Conservation (phyloP, 2,113 vertebrate species). For the Emydura subglobosa region DNA sequence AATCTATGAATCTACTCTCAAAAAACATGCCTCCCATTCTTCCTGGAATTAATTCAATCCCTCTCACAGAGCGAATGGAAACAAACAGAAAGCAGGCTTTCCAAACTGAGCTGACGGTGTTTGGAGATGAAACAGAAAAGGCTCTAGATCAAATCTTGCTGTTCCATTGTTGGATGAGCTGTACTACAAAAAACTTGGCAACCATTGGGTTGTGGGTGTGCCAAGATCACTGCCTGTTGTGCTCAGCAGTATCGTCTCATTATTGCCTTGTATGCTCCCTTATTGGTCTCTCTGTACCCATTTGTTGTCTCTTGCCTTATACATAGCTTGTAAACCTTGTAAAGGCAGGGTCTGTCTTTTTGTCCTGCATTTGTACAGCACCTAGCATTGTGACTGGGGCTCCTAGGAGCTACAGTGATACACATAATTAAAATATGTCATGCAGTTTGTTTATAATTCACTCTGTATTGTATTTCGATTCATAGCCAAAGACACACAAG, state of each 20-base stretch:
- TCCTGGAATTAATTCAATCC: background rate
- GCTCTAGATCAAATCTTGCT: background rate
- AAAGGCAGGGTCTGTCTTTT: background rate
- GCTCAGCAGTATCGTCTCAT: background rate
- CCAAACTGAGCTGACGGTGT: background rate
- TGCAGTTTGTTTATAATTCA: background rate
- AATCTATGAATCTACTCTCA: background rate
- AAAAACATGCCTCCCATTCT: background rate
- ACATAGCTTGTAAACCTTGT: background rate
- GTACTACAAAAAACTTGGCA: background rate
- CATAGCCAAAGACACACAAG: background rate
- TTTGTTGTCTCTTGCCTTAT: background rate
- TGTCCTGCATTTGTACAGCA: background rate
- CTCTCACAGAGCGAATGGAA: fast-evolving
- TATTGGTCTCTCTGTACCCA: background rate
- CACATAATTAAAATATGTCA: background rate
- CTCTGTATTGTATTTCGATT: background rate
- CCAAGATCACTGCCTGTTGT: background rate
- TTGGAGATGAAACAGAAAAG: background rate
- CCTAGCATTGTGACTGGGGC: background rate
- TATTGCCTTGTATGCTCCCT: background rate
- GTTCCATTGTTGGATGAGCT: background rate
- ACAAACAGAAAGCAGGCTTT: background rate
- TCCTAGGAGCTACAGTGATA: background rate
- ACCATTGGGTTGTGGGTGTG: background rate